Evolutionary conservation across 2,888 invertebrate species (phyloP).

Genomic region (Lottia scabra): DNA sequence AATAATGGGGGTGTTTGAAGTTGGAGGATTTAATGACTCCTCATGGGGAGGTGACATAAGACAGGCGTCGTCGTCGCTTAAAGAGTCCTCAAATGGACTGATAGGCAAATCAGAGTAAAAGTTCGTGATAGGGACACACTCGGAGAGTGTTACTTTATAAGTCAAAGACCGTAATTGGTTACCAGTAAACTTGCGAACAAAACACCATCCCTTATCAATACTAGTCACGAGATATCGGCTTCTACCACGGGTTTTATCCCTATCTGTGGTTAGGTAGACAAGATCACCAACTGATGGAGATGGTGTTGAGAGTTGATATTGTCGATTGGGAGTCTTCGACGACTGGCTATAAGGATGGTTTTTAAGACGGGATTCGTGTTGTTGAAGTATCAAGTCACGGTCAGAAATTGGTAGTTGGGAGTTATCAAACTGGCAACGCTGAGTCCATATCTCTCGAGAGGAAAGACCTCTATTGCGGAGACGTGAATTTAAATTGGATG

Average conservation of each 20-base stretch:
- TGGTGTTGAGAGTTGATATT: neutral
- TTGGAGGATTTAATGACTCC: too few species aligned
- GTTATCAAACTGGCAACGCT: neutral
- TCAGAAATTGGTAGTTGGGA: neutral
- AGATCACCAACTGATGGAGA: neutral
- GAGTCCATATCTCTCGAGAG: neutral
- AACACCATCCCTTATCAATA: neutral
- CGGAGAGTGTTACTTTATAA: neutral
- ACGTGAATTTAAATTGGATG: neutral
- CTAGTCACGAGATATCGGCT: neutral
- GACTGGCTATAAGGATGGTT: slow-evolving; percentile 9
- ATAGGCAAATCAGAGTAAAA: too few species aligned
- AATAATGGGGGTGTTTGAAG: too few species aligned
- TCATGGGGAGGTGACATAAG: too few species aligned
- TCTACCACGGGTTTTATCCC: neutral
- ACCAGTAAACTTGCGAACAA: neutral
- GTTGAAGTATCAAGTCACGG: neutral
- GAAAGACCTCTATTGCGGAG: neutral
- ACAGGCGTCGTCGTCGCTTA: too few species aligned
- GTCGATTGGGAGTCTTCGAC: neutral
- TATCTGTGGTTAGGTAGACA: neutral
- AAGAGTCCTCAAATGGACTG: too few species aligned
- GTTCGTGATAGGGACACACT: too few species aligned
- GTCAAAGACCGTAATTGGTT: neutral
- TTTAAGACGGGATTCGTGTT: neutral